phyloP scores from a whole-genome alignment of 1,140 invertebrate species.

The Ceratoteleas bidentatus region DNA sequence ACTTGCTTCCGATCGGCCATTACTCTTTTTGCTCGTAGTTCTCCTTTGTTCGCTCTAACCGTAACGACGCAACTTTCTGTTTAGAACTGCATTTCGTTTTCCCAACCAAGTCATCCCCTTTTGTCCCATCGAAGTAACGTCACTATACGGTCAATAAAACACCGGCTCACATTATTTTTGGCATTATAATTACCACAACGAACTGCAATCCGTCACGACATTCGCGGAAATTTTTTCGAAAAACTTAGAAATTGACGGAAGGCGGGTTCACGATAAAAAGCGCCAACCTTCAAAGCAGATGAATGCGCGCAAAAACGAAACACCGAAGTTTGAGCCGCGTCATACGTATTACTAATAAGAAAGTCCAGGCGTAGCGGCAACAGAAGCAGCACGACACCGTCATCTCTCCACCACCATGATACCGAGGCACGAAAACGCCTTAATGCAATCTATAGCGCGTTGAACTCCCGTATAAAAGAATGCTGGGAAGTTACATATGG shows the following conservation, averaged over 20 bases:
- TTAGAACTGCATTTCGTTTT: background rate
- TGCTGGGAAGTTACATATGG: slow-evolving; percentile 62
- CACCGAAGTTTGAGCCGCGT: slow-evolving; percentile 57
- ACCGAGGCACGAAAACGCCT: slow-evolving; percentile 63
- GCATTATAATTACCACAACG: too few species aligned
- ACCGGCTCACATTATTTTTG: too few species aligned
- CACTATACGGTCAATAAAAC: too few species aligned
- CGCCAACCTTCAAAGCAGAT: slow-evolving; percentile 16
- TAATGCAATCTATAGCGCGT: slow-evolving; percentile 66
- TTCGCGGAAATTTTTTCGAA: too few species aligned
- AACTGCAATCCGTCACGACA: too few species aligned
- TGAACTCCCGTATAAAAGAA: slow-evolving; percentile 64
- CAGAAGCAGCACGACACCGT: slow-evolving; percentile 62
- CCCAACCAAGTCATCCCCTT: background rate
- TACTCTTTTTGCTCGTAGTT: slow-evolving; percentile 22
- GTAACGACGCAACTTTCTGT: slow-evolving; percentile 10
- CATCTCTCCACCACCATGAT: slow-evolving; percentile 67
- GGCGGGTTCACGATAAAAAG: background rate
- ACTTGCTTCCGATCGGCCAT: slow-evolving; percentile 30
- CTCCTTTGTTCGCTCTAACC: slow-evolving; percentile 1
- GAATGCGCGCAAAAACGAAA: slow-evolving; percentile 33
- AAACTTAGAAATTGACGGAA: too few species aligned
- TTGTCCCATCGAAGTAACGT: background rate
- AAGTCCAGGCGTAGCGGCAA: slow-evolving; percentile 56
- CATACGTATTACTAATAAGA: slow-evolving; percentile 63